These are phyloP conservation scores for Ditula angustiorana DNA, from an alignment of 2,888 invertebrate genomes.

Conservation along the genomic window DNA sequence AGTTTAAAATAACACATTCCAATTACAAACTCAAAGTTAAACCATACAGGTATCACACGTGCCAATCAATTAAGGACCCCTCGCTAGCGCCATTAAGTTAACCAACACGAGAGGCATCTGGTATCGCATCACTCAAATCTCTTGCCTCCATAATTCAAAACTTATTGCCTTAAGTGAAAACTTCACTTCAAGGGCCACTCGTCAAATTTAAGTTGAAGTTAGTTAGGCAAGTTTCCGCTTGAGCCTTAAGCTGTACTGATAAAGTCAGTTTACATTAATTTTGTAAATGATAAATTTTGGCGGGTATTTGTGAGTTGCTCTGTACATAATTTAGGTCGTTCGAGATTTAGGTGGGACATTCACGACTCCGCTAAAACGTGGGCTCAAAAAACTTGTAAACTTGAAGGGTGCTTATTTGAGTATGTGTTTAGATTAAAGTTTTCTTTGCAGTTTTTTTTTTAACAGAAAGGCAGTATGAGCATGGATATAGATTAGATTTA, in stretches of 20 bases:
- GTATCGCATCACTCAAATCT: conserved; percentile 39
- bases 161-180: conserved; percentile 46
- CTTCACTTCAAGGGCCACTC: conserved; percentile 38
- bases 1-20: too few relatives aligned
- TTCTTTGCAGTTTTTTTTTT: too few relatives aligned
- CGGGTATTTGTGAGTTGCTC: conserved; percentile 5
- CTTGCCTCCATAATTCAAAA: conserved; percentile 37
- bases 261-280: conserved; percentile 49
- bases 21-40: too few relatives aligned
- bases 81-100: not conserved
- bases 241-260: conserved; percentile 40
- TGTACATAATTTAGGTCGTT: conserved; percentile 10
- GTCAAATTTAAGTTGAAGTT: conserved; percentile 40
- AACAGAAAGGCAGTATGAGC: too few relatives aligned
- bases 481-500: too few relatives aligned
- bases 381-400: too few relatives aligned
- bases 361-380: too few relatives aligned
- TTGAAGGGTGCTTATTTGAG: too few relatives aligned
- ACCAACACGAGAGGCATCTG: not conserved
- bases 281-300: conserved; percentile 48
- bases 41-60: too few relatives aligned
- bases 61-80: not conserved
- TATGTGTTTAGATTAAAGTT: too few relatives aligned
- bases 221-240: conserved; percentile 41
- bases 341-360: not conserved